These are phyloP conservation scores for Euproctis similis DNA, from an alignment of 2,888 invertebrate species.

Conservation along the genomic window DNA sequence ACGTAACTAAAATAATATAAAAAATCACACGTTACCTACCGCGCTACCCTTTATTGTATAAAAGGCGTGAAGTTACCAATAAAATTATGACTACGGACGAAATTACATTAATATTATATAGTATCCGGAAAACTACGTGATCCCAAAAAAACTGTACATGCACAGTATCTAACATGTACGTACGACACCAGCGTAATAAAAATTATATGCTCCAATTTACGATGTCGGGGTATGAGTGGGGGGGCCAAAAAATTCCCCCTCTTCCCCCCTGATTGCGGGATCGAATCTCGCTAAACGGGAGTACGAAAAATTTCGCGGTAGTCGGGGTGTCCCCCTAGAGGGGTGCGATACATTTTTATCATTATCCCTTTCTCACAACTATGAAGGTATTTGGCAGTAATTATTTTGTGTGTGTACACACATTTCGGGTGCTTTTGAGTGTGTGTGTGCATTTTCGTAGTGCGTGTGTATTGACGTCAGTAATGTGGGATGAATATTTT, in stretches of 20 bases:
- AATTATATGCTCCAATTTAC: slow-evolving; percentile 77
- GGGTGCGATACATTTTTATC: slow-evolving; percentile 68
- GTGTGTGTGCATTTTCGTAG: slow-evolving; percentile 11
- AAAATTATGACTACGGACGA: too few relatives aligned
- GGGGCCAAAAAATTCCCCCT: slow-evolving; percentile 59
- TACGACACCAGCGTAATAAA: slow-evolving; percentile 72
- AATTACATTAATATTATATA: slow-evolving; percentile 7
- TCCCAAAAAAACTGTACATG: slow-evolving; percentile 11
- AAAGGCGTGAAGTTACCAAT: too few relatives aligned
- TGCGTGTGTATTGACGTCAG: slow-evolving; percentile 8
- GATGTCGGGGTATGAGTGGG: slow-evolving; percentile 41
- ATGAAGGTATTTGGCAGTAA: slow-evolving; percentile 58
- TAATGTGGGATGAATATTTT: slow-evolving; percentile 4
- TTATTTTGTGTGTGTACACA: slow-evolving; percentile 56
- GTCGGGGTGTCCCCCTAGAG: slow-evolving; percentile 33
- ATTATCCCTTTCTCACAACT: slow-evolving; percentile 67
- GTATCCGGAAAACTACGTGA: slow-evolving; percentile 7
- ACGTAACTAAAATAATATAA: too few relatives aligned
- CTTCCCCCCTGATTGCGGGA: slow-evolving; percentile 66
- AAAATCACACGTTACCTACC: too few relatives aligned
- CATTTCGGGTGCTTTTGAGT: slow-evolving; percentile 25
- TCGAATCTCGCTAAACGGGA: slow-evolving; percentile 70
- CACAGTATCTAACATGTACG: slow-evolving; percentile 46
- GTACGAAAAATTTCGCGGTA: slow-evolving; percentile 55
- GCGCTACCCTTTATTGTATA: too few relatives aligned